Conservation (phyloP, 37 sponge, comb jelly and placozoan genomes). For the Haliclona indistincta region DNA sequence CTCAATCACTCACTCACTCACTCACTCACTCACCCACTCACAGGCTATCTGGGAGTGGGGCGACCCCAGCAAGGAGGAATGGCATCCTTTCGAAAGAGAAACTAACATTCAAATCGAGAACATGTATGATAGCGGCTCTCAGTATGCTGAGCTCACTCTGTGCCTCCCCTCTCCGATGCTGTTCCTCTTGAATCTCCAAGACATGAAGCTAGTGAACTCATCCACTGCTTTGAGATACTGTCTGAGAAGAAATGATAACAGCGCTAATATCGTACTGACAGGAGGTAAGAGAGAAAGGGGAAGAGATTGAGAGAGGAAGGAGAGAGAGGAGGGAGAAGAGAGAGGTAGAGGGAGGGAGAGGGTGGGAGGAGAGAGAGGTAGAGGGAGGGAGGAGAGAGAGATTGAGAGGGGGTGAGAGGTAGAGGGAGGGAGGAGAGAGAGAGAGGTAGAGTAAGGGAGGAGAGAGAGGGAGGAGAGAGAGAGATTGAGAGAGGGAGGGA, state of each 20-base stretch:
- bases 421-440: too few relatives aligned
- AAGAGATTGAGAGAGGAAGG: too few relatives aligned
- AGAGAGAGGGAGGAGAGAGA: too few relatives aligned
- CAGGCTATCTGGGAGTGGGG: conserved; percentile 89
- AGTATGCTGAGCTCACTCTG: conserved; percentile 80
- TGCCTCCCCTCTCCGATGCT: conserved; percentile 76
- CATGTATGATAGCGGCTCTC: conserved; percentile 74
- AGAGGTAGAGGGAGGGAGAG: too few relatives aligned
- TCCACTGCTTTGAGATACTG: conserved; percentile 42
- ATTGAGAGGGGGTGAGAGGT: too few relatives aligned
- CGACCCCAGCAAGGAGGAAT: conserved; percentile 43
- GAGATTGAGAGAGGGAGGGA: too few relatives aligned
- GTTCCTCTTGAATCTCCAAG: conserved; percentile 75
- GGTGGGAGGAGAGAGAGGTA: too few relatives aligned
- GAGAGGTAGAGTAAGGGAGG: too few relatives aligned
- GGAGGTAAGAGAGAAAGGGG: too few relatives aligned
- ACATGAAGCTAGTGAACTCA: conserved; percentile 77
- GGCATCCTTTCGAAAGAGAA: conserved; percentile 74
- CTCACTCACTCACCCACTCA: neutral
- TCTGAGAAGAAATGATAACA: conserved; percentile 38
- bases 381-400: too few relatives aligned
- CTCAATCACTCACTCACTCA: too few relatives aligned
- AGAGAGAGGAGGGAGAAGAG: too few relatives aligned
- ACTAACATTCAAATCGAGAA: conserved; percentile 82
- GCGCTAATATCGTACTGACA: conserved; percentile 18